Evolutionary conservation across 2,113 vertebrate genomes (phyloP).

Genomic region (Gobius niger): DNA sequence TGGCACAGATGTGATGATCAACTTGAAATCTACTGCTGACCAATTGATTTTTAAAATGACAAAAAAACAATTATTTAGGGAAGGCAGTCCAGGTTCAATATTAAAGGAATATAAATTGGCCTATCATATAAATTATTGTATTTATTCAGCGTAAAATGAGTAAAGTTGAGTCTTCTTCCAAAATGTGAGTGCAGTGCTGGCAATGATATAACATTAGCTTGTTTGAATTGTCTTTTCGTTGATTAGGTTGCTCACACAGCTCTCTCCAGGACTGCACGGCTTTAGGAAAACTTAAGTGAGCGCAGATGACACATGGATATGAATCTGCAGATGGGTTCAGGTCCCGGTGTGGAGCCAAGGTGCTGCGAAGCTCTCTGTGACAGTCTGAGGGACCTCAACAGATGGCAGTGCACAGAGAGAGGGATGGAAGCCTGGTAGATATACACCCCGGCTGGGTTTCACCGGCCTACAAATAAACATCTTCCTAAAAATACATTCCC

Average conservation of each 20-base stretch:
- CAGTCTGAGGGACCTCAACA: slow-evolving; percentile 66
- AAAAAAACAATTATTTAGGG: no score
- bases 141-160: no score
- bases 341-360: slow-evolving; percentile 21
- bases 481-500: slow-evolving; percentile 76
- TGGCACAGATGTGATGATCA: neutral
- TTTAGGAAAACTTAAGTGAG: neutral
- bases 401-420: slow-evolving; percentile 50
- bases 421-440: slow-evolving; percentile 60
- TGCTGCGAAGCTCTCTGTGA: slow-evolving; percentile 23
- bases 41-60: no score
- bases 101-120: no score
- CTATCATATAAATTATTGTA: no score
- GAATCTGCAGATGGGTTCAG: slow-evolving; percentile 28
- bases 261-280: neutral
- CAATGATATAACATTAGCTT: no score
- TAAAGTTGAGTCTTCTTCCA: no score
- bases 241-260: neutral
- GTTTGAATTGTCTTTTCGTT: neutral
- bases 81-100: no score
- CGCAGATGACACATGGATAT: neutral
- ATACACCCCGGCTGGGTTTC: slow-evolving; percentile 74
- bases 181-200: no score
- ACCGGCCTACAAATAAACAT: slow-evolving; percentile 77
- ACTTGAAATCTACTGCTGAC: neutral